Evolutionary conservation across 2,797 vertebrate genomes (phyloP), one percentile per base, ranked within the genome.

Genomic region (Nothura maculosa): DNA sequence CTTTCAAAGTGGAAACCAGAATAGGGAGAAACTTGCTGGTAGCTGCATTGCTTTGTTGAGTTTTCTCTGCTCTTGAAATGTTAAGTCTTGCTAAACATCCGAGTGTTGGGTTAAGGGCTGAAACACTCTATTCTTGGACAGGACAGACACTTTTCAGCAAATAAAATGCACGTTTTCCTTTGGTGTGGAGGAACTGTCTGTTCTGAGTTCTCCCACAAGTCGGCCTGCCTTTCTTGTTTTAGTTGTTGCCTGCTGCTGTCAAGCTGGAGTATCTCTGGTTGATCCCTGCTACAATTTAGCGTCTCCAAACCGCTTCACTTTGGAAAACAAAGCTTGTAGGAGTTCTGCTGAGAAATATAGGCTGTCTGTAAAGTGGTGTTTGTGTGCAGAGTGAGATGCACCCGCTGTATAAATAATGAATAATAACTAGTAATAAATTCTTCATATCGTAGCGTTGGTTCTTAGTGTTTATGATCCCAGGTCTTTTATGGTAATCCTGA

Each of bases 391-490:
- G 72, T 0, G 0, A 75, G 87, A 72, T 22, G 66, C 15, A 78
- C 45, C 54, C 58, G 22, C 64, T n/a, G 9, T 90, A 89, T 96
- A 92, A 93, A 93, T 92, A 94, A 94, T 92, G 19, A 87, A 94
- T 96, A 94, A 86, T 74, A 88, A 61, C 81, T 82, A 62, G 54
- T 85, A 89, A 93, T 93, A 80, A 91, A 92, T 96, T 93, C 90
- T 94, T 92, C 72, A 60, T 85, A 80, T 72, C 69, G 28, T 62
- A 72, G 30, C 10, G 6, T 88, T 90, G 58, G 90, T 95, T 94
- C 69, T 85, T 85, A 45, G 52, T 87, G 25, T 87, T 92, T 87
- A 61, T 80, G 68, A 85, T 92, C 34, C 54, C 25, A 18, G 36
- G 54, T 87, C 81, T 92, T 93, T 87, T 85, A 84, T 90, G 64